Conservation (phyloP, 2,113 vertebrate species). For the Crotalus viridis region DNA sequence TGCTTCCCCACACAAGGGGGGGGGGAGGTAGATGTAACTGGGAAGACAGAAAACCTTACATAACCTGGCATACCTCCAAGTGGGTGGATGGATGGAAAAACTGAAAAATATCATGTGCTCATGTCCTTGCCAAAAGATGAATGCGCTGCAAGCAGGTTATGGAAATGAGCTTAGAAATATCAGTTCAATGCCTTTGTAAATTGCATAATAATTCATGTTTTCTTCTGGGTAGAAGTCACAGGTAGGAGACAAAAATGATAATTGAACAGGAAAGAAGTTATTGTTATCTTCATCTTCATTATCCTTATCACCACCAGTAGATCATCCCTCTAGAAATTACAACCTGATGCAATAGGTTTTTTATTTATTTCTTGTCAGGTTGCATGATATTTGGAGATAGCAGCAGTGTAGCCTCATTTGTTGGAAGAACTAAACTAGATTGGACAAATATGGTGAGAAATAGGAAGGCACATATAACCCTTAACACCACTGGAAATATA, state of each 20-base stretch:
- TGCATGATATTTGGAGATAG: not conserved
- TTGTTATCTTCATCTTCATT: not conserved
- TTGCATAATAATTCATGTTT: not conserved
- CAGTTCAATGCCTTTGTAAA: not conserved
- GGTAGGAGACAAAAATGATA: not conserved
- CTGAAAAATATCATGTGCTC: not conserved
- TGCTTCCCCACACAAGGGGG: not conserved
- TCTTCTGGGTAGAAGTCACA: not conserved
- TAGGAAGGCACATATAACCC: not conserved
- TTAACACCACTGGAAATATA: not conserved
- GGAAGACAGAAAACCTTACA: not conserved
- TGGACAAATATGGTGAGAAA: not conserved
- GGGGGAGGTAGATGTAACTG: not conserved
- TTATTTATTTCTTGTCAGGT: not conserved
- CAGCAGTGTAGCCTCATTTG: not conserved
- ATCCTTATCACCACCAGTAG: not conserved
- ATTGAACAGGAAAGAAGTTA: not conserved
- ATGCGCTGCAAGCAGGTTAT: not conserved
- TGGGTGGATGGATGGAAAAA: not conserved
- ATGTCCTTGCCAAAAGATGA: not conserved
- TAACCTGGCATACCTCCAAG: not conserved
- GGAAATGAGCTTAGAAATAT: not conserved
- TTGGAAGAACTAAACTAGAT: not conserved
- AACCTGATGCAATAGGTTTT: not conserved
- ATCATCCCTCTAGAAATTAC: not conserved